Evolutionary conservation across 1,140 invertebrate genomes (phyloP), one percentile per base, ranked within the genome.

Genomic region (Bombus fervidus): DNA sequence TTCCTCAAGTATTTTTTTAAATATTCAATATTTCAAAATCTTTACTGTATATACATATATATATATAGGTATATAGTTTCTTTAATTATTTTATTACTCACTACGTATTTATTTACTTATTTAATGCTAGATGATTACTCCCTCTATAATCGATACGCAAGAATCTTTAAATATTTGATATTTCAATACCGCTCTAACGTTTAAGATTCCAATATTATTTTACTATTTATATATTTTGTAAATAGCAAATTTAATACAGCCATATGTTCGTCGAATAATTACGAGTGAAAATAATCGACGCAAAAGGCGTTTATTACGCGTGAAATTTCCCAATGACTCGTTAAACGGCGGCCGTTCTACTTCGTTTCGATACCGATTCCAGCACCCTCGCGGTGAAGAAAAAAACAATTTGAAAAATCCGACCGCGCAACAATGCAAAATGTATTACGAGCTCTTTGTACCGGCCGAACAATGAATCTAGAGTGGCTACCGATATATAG

Each of bases 391-490:
- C 5, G 18, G 8, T 3, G 22, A 39, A 34, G 25, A 18, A 41
- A 76, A 53, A 72, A 59, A 43, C 71, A 25, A 82, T 82, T 75
- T 78, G 28, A 43, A 47, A 85, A 72, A 79, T 62, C 41, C 39
- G 13, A 53, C 25, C 15, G 3, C 5, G 68, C 39, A 73, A 85
- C 41, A 85, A 86, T 75, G 25, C 62, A 34, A 74, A 74, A 86
- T 75, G 47, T 73, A 74, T 86, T 85, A 81, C 83, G 72, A 22
- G 43, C 75, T 76, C 72, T 75, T 75, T 82, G 62, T 86, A 75
- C 31, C 37, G n/a, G 39, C 69, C 69, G 72, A 86, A 86, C 72
- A 86, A 86, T 82, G 62, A 82, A 69, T 75, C 22, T 57, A 12
- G 62, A 81, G 53, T 85, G 53, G 68, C 68, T 39, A 39, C 41